Conservation (phyloP, 2,888 invertebrate genomes). For the Pedicia rivosa region DNA sequence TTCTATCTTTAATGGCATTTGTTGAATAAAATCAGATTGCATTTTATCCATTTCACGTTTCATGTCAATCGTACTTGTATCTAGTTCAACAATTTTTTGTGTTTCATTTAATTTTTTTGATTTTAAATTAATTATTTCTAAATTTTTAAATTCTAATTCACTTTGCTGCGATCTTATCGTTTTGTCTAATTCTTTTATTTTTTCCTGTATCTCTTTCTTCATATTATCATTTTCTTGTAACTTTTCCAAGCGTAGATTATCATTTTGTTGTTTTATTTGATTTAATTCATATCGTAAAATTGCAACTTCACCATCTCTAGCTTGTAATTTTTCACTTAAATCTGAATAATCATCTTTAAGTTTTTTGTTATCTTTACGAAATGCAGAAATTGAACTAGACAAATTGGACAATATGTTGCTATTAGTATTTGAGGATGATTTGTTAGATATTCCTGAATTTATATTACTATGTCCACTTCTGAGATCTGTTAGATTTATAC, state of each 20-base stretch:
- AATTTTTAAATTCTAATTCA: conserved; percentile 12
- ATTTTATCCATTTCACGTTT: too few relatives aligned
- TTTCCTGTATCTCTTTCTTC: conserved; percentile 11
- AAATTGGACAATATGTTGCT: too few relatives aligned
- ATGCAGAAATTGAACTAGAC: too few relatives aligned
- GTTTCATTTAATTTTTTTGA: conserved; percentile 10
- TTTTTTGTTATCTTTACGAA: conserved; percentile 10
- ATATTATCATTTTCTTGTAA: conserved; percentile 9
- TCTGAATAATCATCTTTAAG: conserved; percentile 8
- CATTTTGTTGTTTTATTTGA: conserved; percentile 10
- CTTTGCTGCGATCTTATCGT: conserved; percentile 9
- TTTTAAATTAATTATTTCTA: conserved; percentile 10
- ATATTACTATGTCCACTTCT: too few relatives aligned
- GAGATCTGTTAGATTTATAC: too few relatives aligned
- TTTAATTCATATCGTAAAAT: conserved; percentile 11
- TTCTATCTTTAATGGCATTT: too few relatives aligned
- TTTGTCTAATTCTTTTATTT: conserved; percentile 11
- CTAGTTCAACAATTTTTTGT: conserved; percentile 6
- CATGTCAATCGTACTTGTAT: too few relatives aligned
- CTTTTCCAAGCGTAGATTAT: conserved; percentile 9
- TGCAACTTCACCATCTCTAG: conserved; percentile 13
- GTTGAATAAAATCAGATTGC: too few relatives aligned
- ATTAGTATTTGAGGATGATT: too few relatives aligned
- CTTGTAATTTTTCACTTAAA: conserved; percentile 12
- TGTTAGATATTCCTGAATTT: too few relatives aligned